These are phyloP conservation scores for Halcyon malimbica DNA, from an alignment of 2,113 vertebrate species.

Conservation along the genomic window DNA sequence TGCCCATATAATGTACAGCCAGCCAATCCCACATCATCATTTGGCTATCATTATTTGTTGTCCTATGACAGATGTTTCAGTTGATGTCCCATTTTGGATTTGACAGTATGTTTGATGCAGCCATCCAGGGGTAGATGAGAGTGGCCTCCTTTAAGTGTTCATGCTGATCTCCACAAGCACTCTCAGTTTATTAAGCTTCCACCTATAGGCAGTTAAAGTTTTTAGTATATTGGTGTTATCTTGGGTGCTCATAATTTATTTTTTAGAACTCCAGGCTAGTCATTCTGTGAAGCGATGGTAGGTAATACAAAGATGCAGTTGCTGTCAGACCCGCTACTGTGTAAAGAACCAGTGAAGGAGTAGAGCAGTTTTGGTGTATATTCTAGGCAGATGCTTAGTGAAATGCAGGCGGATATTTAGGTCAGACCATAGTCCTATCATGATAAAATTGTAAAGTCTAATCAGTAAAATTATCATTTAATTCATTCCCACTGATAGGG, in stretches of 20 bases:
- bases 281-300: not conserved
- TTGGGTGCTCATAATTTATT: conserved; percentile 4
- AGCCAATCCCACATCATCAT: conserved; percentile 61
- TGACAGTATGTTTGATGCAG: conserved; percentile 59
- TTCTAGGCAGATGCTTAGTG: not conserved
- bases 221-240: not conserved
- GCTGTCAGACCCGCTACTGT: not conserved
- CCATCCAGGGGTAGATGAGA: not conserved
- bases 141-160: conserved; percentile 19
- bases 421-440: not conserved
- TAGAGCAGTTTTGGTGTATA: not conserved
- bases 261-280: not conserved
- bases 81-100: conserved; percentile 28
- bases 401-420: not conserved
- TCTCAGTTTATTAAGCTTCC: not conserved
- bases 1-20: conserved; percentile 18
- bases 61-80: conserved; percentile 39
- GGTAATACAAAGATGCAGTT: not conserved
- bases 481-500: not conserved
- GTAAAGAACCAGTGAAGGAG: not conserved
- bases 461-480: not conserved
- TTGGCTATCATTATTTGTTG: conserved; percentile 66
- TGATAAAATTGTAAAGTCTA: not conserved
- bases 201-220: not conserved
- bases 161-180: not conserved